A percentile compares a stretch with the other conserved stretches of the same genome.
phyloP scores from a whole-genome alignment of 1,140 invertebrate species.

The Drosophila orena region DNA sequence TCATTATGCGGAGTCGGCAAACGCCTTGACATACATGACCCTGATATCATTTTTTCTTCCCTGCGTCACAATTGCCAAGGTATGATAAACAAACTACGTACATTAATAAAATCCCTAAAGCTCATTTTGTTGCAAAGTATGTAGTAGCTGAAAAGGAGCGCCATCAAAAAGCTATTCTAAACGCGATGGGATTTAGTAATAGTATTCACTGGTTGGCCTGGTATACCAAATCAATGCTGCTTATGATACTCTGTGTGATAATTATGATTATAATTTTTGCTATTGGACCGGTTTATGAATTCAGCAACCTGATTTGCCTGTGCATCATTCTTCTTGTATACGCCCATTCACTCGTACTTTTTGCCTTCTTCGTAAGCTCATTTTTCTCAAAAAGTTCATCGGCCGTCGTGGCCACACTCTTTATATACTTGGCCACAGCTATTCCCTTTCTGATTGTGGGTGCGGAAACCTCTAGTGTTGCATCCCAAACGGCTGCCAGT shows the following conservation, averaged over 20 bases:
- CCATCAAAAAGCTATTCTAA: constrained; percentile 91
- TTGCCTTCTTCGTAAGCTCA: constrained; percentile 88
- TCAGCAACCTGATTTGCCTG: not conserved
- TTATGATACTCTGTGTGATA: constrained; percentile 82
- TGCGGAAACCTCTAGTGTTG: not conserved
- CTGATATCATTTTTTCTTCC: constrained; percentile 5
- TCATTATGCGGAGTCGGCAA: not conserved
- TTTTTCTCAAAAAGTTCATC: constrained; percentile 84
- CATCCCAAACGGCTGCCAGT: not conserved
- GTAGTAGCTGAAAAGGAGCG: constrained; percentile 87
- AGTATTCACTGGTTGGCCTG: constrained; percentile 93
- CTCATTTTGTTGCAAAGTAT: constrained; percentile 3
- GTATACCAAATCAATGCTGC: constrained; percentile 90
- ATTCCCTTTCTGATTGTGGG: constrained; percentile 71
- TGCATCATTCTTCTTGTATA: constrained; percentile 6
- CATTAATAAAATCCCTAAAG: too few relatives aligned
- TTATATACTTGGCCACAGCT: not conserved
- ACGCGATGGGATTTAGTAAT: constrained; percentile 92
- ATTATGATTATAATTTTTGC: constrained; percentile 51
- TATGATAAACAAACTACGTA: not conserved
- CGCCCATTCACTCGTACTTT: constrained; percentile 70
- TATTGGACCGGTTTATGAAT: constrained; percentile 62
- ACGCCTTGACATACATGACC: not conserved
- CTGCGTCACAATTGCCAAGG: constrained; percentile 3
- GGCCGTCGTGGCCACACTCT: not conserved